Evolutionary conservation across 2,797 vertebrate genomes (phyloP).

Genomic region (Carcharodon carcharias): DNA sequence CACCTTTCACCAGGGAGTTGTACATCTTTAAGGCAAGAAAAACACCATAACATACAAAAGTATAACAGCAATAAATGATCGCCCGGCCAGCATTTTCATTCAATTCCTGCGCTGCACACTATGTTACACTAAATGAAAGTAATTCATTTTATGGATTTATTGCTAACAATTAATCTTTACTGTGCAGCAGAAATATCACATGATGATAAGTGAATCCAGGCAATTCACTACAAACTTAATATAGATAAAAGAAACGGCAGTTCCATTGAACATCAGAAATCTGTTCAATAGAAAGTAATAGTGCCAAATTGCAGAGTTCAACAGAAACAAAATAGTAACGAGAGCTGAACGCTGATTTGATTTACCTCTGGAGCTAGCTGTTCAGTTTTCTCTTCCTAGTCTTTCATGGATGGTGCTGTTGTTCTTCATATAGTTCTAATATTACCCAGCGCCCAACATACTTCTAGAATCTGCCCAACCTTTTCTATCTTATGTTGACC

Average conservation of each 20-base stretch:
- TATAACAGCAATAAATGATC: background rate
- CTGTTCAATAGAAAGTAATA: background rate
- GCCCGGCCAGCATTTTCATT: background rate
- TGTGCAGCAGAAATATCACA: too few species aligned
- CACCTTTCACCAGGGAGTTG: background rate
- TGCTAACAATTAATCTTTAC: too few species aligned
- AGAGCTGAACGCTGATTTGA: background rate
- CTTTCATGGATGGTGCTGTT: background rate
- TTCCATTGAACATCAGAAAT: background rate
- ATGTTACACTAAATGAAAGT: background rate
- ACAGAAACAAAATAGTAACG: background rate
- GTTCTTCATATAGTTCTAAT: background rate
- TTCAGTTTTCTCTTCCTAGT: background rate
- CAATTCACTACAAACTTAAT: background rate
- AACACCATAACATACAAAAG: background rate
- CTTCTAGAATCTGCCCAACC: too few species aligned
- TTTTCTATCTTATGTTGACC: too few species aligned
- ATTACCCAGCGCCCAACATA: background rate
- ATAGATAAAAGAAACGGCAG: background rate
- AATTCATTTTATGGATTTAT: background rate
- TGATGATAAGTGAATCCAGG: background rate
- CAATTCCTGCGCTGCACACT: background rate
- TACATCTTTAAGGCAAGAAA: background rate
- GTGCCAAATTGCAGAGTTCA: background rate
- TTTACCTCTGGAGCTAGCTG: background rate